A percentile compares a stretch with the other conserved stretches of the same genome.
phyloP scores from a whole-genome alignment of 2,888 invertebrate genomes.

The Tetragnatha montana region DNA sequence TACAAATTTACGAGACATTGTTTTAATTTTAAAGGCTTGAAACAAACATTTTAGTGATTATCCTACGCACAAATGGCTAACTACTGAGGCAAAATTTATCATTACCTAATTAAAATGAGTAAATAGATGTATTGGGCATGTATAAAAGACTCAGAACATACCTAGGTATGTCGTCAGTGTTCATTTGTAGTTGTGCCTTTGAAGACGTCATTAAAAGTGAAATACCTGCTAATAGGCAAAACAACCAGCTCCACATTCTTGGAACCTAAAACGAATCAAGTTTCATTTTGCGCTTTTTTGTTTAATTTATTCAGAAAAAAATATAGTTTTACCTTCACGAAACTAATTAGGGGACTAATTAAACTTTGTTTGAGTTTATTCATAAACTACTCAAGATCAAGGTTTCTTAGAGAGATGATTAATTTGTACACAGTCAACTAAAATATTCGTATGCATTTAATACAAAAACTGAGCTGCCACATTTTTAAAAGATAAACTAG shows the following conservation, averaged over 20 bases:
- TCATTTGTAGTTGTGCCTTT: conserved; percentile 48
- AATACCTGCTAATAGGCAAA: conserved; percentile 65
- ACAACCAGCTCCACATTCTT: conserved; percentile 70
- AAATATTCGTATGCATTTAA: too few species aligned
- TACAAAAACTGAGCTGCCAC: too few species aligned
- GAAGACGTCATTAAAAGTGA: conserved; percentile 61
- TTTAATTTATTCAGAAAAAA: background rate
- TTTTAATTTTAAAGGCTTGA: too few species aligned
- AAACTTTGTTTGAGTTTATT: background rate
- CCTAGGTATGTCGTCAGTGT: conserved; percentile 52
- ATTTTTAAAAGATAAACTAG: too few species aligned
- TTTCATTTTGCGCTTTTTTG: background rate
- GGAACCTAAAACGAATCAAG: conserved; percentile 30
- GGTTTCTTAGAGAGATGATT: background rate
- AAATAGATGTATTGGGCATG: background rate
- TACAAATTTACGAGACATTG: too few species aligned
- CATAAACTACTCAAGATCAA: background rate
- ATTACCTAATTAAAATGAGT: too few species aligned
- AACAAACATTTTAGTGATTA: too few species aligned
- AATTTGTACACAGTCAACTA: background rate
- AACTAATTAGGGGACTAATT: background rate
- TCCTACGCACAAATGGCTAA: too few species aligned
- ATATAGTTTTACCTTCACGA: background rate
- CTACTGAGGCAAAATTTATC: too few species aligned
- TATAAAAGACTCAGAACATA: background rate